phyloP scores from a whole-genome alignment of 64 coral and sea anemone genomes.

The Acropora yongei region DNA sequence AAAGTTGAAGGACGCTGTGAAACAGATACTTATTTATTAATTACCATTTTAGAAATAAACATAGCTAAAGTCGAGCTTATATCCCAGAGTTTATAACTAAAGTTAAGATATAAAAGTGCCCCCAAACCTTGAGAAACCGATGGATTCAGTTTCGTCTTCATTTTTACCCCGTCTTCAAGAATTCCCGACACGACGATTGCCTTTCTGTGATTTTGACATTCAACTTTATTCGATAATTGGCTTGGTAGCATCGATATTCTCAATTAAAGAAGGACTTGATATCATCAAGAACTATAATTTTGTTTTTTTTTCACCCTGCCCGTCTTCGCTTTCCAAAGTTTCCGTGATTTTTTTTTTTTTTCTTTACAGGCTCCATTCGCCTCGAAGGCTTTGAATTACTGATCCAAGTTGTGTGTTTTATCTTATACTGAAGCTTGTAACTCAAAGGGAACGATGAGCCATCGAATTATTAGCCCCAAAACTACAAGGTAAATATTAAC shows the following conservation, averaged over 20 bases:
- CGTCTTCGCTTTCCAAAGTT: too few relatives aligned
- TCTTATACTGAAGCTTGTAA: too few relatives aligned
- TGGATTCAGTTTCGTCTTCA: background rate
- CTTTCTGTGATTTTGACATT: background rate
- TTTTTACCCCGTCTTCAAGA: too few relatives aligned
- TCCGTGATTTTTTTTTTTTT: too few relatives aligned
- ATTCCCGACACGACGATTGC: too few relatives aligned
- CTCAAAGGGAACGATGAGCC: background rate
- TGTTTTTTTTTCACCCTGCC: background rate
- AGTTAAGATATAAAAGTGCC: background rate
- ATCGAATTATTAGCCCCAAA: background rate
- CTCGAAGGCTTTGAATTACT: too few relatives aligned
- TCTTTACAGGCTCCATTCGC: too few relatives aligned
- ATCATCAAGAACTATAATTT: background rate
- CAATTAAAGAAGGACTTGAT: background rate
- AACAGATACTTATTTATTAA: constrained; percentile 37
- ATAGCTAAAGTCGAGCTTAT: background rate
- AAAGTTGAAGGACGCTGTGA: constrained; percentile 35
- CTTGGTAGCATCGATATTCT: background rate
- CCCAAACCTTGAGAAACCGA: background rate
- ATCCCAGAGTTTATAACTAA: background rate
- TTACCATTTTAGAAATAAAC: constrained; percentile 7
- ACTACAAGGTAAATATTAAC: background rate
- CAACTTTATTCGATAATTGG: background rate
- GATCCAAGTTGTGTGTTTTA: too few relatives aligned